Evolutionary conservation across 2,888 invertebrate species (phyloP), one percentile per base, ranked within the genome.

Genomic region (Philhelius pedissequus): DNA sequence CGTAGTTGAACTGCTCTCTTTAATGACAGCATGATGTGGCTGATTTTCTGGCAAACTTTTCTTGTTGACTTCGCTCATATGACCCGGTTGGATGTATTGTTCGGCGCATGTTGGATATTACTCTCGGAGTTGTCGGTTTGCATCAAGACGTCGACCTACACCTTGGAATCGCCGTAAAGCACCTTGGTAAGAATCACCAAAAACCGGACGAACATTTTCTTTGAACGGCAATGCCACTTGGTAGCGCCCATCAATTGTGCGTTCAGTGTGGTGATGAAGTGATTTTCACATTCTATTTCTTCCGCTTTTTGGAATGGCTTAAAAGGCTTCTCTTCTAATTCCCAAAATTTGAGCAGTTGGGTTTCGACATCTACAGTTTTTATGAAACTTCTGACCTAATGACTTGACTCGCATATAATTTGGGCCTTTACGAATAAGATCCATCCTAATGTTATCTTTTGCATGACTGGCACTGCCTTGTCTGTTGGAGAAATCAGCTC

Each of bases 1-100:
- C n/a, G n/a, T 86, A 1, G 83, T 74, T 20, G 71, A 75, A 48
- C 48, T 48, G 22, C 77, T 82, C 6, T 84, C 78, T 13, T 58
- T 40, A 15, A 40, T 40, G 7, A 40, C n/a, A n/a, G n/a, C 40
- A 7, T 40, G 40, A 15, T 40, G 40, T 68, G 87, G 38, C 4
- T 9, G 27, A 0, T 38, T 50, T 3, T 40, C 4, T 7, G 45
- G 20, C 9, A 52, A 50, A 3, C 7, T 2, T 7, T 60, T 8
- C 4, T 50, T 30, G 0, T 64, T 11, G 4, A 66, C 43, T 45
- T 64, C 43, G 13, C 0, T 22, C 25, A 74, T 64, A 13, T 64
- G 74, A 8, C 74, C 62, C n/a, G 64, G 6, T 32, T 20, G 18
- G 0, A 30, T n/a, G n/a, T n/a, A n/a, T n/a, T n/a, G n/a, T n/a